Evolutionary conservation across 2,113 vertebrate genomes (phyloP).

Genomic region (Circaetus cinerascens): DNA sequence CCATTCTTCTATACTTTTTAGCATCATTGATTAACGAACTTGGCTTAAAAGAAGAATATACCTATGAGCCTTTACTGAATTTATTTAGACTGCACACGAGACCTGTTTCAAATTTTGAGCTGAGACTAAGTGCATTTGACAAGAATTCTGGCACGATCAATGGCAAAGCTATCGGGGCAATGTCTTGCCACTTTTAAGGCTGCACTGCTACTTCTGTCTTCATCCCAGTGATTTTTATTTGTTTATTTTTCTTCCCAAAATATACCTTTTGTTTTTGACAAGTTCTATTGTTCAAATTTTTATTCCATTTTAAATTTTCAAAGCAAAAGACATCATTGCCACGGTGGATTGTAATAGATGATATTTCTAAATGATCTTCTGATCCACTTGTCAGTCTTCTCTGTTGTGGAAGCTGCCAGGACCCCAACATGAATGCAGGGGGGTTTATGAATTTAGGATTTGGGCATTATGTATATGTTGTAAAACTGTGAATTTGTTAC

Average conservation of each 20-base stretch:
- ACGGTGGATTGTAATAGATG: neutral
- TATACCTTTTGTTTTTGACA: neutral
- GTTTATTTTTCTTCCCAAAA: neutral
- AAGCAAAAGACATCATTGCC: neutral
- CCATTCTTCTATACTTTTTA: neutral
- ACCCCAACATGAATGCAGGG: neutral
- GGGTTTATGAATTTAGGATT: neutral
- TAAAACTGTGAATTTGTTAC: neutral
- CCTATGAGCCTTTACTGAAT: neutral
- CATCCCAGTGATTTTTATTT: neutral
- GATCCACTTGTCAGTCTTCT: neutral
- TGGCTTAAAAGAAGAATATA: neutral
- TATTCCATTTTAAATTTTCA: neutral
- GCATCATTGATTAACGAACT: neutral
- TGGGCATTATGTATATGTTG: neutral
- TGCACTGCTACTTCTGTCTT: neutral
- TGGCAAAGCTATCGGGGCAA: neutral
- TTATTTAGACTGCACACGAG: neutral
- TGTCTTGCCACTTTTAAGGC: neutral
- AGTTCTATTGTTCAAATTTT: neutral
- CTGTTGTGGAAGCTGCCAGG: neutral
- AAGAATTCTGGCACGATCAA: neutral
- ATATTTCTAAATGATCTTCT: neutral
- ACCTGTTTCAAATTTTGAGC: neutral
- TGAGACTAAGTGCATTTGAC: neutral